Evolutionary conservation across 1,140 invertebrate genomes (phyloP), one percentile per base, ranked within the genome.

Genomic region (Hestina assimilis): DNA sequence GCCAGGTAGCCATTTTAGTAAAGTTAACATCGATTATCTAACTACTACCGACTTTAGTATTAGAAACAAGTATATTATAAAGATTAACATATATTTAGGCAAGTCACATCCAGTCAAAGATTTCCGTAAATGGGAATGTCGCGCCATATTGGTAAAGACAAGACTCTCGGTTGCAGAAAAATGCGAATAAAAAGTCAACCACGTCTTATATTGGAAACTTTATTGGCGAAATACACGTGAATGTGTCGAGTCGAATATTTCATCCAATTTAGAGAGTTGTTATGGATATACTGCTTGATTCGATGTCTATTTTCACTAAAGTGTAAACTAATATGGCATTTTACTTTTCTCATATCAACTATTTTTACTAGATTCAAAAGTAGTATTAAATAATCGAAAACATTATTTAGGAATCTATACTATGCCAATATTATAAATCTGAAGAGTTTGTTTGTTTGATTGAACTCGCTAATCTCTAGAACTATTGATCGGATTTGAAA

Each of bases 11-110:
- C n/a, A n/a, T n/a, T n/a, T n/a, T n/a, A n/a, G n/a, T n/a, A n/a
- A n/a, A n/a, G n/a, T n/a, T n/a, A n/a, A n/a, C n/a, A n/a, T 26
- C 24, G n/a, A 23, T 23, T 26, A 8, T 26, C 6, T 26, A 26
- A 26, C 7, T 8, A 8, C 1, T 26, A 11, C 5, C 2, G n/a
- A 11, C 12, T 31, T 31, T 11, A 31, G 4, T 31, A 43, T 40
- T 29, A 43, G 33, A 41, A 57, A 45, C 40, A 31, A 19, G 41
- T 31, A 52, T 11, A 26, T n/a, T 11, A n/a, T 40, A 40, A 35
- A 69, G 56, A 78, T 72, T 66, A 71, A 56, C 63, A 68, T 73
- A 68, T 64, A 63, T 63, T 73, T 66, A 66, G 60, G 53, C 65
- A 57, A 59, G 63, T 38, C 33, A 38, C 33, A 38, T 38, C 15